These are phyloP conservation scores for Timema cristinae DNA, from an alignment of 2,888 invertebrate species.

Conservation along the genomic window DNA sequence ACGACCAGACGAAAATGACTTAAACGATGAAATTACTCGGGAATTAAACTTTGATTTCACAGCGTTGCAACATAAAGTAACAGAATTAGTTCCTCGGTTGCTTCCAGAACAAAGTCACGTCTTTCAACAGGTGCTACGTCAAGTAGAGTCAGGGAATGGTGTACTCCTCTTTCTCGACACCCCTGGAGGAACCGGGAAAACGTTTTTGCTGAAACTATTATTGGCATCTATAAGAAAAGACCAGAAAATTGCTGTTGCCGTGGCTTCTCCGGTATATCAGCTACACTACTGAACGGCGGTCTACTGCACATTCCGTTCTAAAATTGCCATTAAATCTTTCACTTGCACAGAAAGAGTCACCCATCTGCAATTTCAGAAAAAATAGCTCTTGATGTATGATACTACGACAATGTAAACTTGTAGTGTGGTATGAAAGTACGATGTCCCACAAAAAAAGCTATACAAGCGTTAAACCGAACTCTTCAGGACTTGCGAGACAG, in stretches of 20 bases:
- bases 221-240: no score
- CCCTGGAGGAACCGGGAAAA: slow-evolving; percentile 7
- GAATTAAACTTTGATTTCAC: no score
- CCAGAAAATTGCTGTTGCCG: no score
- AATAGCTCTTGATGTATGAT: background rate
- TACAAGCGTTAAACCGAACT: background rate
- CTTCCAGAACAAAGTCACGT: background rate
- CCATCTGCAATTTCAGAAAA: slow-evolving; percentile 11
- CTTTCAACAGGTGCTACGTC: background rate
- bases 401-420: background rate
- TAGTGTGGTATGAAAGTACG: slow-evolving; percentile 3
- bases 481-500: slow-evolving; percentile 7
- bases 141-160: background rate
- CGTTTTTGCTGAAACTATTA: slow-evolving; percentile 1
- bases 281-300: no score
- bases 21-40: no score
- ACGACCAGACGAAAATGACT: background rate
- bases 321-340: no score
- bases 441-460: slow-evolving; percentile 12
- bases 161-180: slow-evolving; percentile 5
- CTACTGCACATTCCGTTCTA: no score
- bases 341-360: no score
- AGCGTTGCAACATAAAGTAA: no score
- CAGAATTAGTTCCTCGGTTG: slow-evolving; percentile 2
- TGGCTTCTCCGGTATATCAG: no score